Conservation (phyloP, 2,797 vertebrate genomes). For the Euphonia xanthogaster region DNA sequence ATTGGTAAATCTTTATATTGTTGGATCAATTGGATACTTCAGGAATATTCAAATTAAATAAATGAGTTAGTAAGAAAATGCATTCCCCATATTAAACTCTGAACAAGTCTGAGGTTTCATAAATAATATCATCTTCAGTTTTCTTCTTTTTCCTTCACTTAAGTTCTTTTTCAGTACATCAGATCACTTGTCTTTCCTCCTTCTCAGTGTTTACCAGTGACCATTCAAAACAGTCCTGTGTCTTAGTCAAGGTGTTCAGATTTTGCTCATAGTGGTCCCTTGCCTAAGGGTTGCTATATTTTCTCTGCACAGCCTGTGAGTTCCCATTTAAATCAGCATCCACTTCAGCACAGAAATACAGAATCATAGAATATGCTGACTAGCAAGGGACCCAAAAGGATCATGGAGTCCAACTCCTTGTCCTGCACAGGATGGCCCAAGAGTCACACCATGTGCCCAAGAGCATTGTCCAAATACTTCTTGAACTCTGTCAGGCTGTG, state of each 20-base stretch:
- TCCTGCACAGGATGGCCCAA: accelerated
- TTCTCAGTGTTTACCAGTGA: background rate
- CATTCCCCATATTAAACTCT: background rate
- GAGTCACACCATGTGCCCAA: accelerated
- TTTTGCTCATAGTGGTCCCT: background rate
- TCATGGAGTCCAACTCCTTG: accelerated
- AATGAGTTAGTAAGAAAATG: background rate
- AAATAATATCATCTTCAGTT: background rate
- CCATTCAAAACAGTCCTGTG: background rate
- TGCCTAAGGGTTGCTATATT: background rate
- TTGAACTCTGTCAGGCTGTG: accelerated
- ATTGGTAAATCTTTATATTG: background rate
- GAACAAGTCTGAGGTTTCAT: background rate
- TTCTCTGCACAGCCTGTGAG: background rate
- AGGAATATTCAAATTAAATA: background rate
- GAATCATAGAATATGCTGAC: background rate
- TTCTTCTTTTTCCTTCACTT: background rate
- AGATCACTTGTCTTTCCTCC: background rate
- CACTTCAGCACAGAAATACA: background rate
- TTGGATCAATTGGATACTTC: background rate
- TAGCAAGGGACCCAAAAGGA: background rate
- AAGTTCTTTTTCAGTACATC: background rate
- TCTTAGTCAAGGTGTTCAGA: background rate
- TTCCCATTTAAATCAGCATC: background rate
- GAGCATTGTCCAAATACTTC: accelerated